Conservation (phyloP, 2,888 invertebrate genomes). For the Agonum fuliginosum region DNA sequence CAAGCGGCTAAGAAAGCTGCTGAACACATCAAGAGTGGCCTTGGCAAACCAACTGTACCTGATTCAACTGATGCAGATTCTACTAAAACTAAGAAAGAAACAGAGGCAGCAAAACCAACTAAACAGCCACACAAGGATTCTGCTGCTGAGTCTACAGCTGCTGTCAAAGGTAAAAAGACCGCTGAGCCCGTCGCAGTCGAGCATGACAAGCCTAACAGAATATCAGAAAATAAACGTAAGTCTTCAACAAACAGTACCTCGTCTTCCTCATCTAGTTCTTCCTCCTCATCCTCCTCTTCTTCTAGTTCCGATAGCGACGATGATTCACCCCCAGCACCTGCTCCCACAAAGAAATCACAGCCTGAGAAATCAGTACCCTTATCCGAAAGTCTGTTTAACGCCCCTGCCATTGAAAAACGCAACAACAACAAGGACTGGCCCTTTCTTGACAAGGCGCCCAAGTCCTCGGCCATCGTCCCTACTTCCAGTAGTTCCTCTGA, state of each 20-base stretch:
- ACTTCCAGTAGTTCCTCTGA: conserved; percentile 79
- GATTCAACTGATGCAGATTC: conserved; percentile 69
- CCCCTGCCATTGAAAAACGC: conserved; percentile 69
- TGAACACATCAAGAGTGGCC: conserved; percentile 89
- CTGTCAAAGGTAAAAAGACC: conserved; percentile 62
- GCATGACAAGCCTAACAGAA: conserved; percentile 67
- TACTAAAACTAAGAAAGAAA: conserved; percentile 67
- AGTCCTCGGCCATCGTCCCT: conserved; percentile 79
- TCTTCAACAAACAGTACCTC: conserved; percentile 76
- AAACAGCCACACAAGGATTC: conserved; percentile 64
- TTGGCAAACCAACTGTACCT: conserved; percentile 74
- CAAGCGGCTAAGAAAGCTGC: conserved; percentile 95
- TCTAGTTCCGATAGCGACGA: conserved; percentile 78
- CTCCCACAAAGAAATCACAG: conserved; percentile 60
- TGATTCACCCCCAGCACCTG: conserved; percentile 65
- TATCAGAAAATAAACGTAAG: conserved; percentile 73
- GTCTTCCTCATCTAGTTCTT: conserved; percentile 73
- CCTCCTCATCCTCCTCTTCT: conserved; percentile 73
- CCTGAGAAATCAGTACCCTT: conserved; percentile 66
- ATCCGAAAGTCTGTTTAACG: conserved; percentile 70
- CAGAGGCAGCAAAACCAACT: conserved; percentile 61
- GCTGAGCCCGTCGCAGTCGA: conserved; percentile 63
- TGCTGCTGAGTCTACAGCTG: conserved; percentile 60
- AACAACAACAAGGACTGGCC: conserved; percentile 79
- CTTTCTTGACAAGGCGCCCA: conserved; percentile 87